phyloP scores from a whole-genome alignment of 2,797 vertebrate species.

The Valencia hispanica region DNA sequence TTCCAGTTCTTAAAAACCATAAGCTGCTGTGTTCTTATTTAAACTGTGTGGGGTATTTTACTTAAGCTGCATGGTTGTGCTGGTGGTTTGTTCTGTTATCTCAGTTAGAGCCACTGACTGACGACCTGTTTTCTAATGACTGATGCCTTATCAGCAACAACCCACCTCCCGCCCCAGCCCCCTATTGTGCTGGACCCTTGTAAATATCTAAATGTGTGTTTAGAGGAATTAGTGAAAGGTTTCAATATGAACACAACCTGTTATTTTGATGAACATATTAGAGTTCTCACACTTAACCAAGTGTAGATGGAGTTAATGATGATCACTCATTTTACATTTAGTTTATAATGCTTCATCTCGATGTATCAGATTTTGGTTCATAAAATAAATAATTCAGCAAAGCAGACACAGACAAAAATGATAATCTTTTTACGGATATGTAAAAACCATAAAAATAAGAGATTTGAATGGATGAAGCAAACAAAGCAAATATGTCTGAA shows the following conservation, averaged over 20 bases:
- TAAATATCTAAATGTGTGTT: not conserved
- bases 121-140: too few species aligned
- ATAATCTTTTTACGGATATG: not conserved
- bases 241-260: not conserved
- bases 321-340: not conserved
- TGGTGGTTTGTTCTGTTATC: too few species aligned
- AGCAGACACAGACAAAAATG: not conserved
- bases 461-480: not conserved
- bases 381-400: not conserved
- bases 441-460: not conserved
- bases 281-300: constrained; percentile 15
- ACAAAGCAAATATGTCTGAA: not conserved
- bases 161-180: too few species aligned
- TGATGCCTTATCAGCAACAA: too few species aligned
- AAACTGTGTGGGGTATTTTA: too few species aligned
- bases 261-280: not conserved
- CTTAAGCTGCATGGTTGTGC: too few species aligned
- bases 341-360: not conserved
- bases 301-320: not conserved
- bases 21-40: too few species aligned
- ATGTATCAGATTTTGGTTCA: not conserved
- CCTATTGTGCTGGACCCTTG: not conserved
- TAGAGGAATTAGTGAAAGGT: not conserved
- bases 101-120: too few species aligned
- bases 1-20: too few species aligned